Conservation (phyloP, 2,888 invertebrate species). For the Scotopteryx bipunctaria region DNA sequence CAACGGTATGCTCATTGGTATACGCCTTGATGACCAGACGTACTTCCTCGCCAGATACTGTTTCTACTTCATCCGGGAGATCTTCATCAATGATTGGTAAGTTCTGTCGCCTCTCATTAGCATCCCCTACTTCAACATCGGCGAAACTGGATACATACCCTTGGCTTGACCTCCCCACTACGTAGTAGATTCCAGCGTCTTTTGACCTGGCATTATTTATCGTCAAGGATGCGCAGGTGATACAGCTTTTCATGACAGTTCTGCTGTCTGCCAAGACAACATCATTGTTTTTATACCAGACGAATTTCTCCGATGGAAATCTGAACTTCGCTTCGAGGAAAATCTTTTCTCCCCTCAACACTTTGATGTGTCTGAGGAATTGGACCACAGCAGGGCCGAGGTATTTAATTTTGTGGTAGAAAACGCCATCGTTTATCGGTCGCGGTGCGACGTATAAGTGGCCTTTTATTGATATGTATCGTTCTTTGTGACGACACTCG, state of each 20-base stretch:
- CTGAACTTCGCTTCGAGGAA: conserved; percentile 37
- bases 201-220: conserved; percentile 35
- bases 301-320: conserved; percentile 15
- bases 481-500: conserved; percentile 28
- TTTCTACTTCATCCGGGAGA: conserved; percentile 40
- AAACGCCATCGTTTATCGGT: conserved; percentile 8
- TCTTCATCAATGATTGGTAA: conserved; percentile 38
- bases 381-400: conserved; percentile 17
- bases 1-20: conserved; percentile 33
- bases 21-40: conserved; percentile 40
- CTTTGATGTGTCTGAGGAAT: conserved; percentile 36
- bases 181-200: conserved; percentile 47
- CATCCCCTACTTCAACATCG: conserved; percentile 38
- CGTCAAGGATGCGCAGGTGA: conserved; percentile 20
- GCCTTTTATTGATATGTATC: conserved; percentile 36
- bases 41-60: conserved; percentile 39
- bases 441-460: conserved; percentile 37
- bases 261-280: conserved; percentile 31
- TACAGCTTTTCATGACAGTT: conserved; percentile 30
- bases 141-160: conserved; percentile 43
- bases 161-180: conserved; percentile 38
- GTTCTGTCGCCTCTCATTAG: conserved; percentile 6
- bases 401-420: conserved; percentile 14
- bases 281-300: conserved; percentile 46
- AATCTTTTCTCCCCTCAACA: conserved; percentile 36